Evolutionary conservation across 1,140 invertebrate genomes (phyloP), one percentile per base, ranked within the genome.

Genomic region (Pseudomyrmex cubaensis): DNA sequence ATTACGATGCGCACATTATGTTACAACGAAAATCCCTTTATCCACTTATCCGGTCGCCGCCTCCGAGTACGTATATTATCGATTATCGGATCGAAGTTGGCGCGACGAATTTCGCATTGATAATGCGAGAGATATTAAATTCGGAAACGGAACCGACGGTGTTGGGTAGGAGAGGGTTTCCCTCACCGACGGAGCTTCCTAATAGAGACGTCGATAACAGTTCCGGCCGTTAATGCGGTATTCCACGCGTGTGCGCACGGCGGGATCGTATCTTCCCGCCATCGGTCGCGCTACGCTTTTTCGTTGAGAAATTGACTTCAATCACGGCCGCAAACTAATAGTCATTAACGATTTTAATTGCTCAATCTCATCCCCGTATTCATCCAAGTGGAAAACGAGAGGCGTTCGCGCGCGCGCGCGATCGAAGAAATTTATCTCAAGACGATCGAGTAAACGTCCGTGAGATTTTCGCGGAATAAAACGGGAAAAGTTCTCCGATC

Each of bases 81-180:
- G 63, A 82, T 86, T 86, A 87, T 87, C 63, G 77, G 56, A 76
- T 87, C 70, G 64, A 76, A 75, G 76, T 56, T 75, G 84, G 77
- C 84, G 84, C 84, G 85, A 83, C 84, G 70, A 59, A 61, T 61
- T 63, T 66, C 61, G 22, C 74, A 86, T 82, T 84, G 59, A 80
- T 84, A 44, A 80, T 56, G 66, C 44, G 64, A 84, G 69, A 85
- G 69, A 85, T 82, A 85, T 85, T 83, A 70, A 86, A 86, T 86
- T 76, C 64, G 70, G 85, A 87, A 86, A 64, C 72, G 84, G 70
- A 76, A 22, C 70, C 84, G 84, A 86, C 85, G 61, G 72, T 72
- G 63, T 64, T 66, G 73, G 69, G 76, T 57, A 66, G 46, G 46
- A 61, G 35, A 76, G 84, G 52, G 50, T 48, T 64, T 15, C 72